A percentile compares a stretch with the other conserved stretches of the same genome.
Evolutionary conservation across 2,113 vertebrate species (phyloP).

Genomic region (Grammomys dolichurus): DNA sequence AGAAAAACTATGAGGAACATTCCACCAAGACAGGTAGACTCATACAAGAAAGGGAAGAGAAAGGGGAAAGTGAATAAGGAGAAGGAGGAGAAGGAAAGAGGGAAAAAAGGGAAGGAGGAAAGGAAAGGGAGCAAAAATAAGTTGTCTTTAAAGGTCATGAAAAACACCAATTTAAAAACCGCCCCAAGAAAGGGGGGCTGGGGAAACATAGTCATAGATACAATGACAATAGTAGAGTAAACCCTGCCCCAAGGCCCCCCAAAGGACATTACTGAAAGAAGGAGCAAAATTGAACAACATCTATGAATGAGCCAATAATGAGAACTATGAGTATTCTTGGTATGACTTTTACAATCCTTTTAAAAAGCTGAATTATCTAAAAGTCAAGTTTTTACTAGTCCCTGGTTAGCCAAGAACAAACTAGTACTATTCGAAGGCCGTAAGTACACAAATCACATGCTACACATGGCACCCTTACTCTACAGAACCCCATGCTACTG

Average conservation of each 20-base stretch:
- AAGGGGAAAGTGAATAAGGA: neutral
- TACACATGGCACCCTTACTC: neutral
- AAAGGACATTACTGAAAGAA: neutral
- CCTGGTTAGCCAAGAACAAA: neutral
- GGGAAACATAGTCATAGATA: neutral
- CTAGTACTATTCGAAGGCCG: neutral
- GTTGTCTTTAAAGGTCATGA: neutral
- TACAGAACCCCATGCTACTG: neutral
- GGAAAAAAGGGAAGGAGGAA: neutral
- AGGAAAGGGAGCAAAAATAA: neutral
- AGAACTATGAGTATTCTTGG: neutral
- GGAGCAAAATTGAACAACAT: neutral
- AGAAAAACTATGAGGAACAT: neutral
- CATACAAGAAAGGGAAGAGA: neutral
- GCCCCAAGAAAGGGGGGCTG: neutral
- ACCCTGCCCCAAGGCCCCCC: neutral
- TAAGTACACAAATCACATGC: neutral
- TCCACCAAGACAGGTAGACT: neutral
- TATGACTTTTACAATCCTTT: neutral
- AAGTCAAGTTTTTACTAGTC: neutral
- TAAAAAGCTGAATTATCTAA: neutral
- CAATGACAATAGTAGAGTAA: neutral
- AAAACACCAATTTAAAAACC: conserved; percentile 29
- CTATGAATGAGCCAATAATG: neutral
- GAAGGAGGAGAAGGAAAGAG: neutral